Base-by-base conservation (phyloP, 2,888 invertebrate species). In the Mimumesa dahlbomi region DNA sequence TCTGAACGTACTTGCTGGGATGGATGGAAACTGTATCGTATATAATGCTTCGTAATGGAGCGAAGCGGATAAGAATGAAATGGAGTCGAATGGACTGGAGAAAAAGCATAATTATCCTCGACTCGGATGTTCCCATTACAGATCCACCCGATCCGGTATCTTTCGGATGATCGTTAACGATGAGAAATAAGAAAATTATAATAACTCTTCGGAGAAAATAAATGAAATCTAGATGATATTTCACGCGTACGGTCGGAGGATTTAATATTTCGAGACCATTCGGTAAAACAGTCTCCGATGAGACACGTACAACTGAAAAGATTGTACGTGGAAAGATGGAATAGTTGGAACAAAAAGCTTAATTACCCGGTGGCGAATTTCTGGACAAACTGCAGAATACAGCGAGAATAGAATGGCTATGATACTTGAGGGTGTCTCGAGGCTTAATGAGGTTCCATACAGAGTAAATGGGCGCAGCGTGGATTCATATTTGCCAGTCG, bases 321-420 rank as follows among this genome's bases (percentile, higher is more conserved):
- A 45, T 45, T 9, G 65, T 31, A 59, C 22, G 31, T 14, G 52
- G 48, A n/a, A 25, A 40, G 21, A 9, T 36, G 14, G 19, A 42
- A 48, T 49, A 45, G 25, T 43, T n/a, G 68, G 64, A 78, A 81
- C 72, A 72, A 79, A 81, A 78, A 68, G 81, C 64, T 73, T 73
- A 76, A 78, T 81, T 78, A 73, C 67, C 59, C 52, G 29, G 42
- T 19, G 54, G 72, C 48, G 48, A 21, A 49, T 40, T 65, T 59
- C 65, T 69, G 21, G 45, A 69, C 49, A 45, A 63, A 53, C 72
- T 54, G 54, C 43, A 14, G 57, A 31, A 50, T 53, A 22, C 29
- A 11, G 50, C 45, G 56, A 56, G 46, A 72, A 72, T 65, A 65
- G 71, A 72, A 72, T 54, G 43, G 53, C 38, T 31, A 36, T 36